Evolutionary conservation across 2,888 invertebrate genomes (phyloP).

Genomic region (Euplagia quadripunctaria): DNA sequence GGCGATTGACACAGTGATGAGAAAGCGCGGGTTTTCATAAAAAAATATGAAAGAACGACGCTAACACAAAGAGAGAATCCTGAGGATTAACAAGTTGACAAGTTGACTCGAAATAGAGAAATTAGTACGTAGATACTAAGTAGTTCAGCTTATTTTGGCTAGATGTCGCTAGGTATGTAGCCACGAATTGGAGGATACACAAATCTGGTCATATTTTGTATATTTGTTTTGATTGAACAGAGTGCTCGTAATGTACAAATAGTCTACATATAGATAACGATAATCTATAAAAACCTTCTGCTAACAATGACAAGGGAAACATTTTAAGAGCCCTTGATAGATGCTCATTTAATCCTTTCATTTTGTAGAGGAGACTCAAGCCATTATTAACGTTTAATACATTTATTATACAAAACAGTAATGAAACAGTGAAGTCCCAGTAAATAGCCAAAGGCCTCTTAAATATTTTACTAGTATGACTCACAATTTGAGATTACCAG

Average conservation of each 20-base stretch:
- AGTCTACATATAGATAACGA: background rate
- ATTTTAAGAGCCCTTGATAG: background rate
- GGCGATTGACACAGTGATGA: constrained; percentile 18
- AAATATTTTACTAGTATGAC: constrained; percentile 25
- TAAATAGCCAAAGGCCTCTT: constrained; percentile 15
- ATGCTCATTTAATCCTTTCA: background rate
- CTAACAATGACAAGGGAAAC: background rate
- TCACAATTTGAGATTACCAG: constrained; percentile 25
- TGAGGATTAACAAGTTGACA: too few relatives aligned
- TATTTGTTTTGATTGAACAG: background rate
- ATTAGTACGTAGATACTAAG: too few relatives aligned
- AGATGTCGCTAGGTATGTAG: too few relatives aligned
- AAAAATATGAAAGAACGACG: too few relatives aligned
- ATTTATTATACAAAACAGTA: background rate
- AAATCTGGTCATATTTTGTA: too few relatives aligned
- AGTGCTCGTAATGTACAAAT: background rate
- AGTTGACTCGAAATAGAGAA: too few relatives aligned
- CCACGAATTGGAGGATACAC: too few relatives aligned
- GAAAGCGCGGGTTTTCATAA: constrained; percentile 25
- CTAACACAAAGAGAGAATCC: too few relatives aligned
- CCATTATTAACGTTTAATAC: background rate
- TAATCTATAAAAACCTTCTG: background rate
- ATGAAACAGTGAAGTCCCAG: background rate
- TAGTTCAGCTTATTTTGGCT: too few relatives aligned
- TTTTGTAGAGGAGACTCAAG: background rate